These are phyloP conservation scores for Panthera tigris DNA, from an alignment of 2,113 vertebrate species.

Conservation along the genomic window DNA sequence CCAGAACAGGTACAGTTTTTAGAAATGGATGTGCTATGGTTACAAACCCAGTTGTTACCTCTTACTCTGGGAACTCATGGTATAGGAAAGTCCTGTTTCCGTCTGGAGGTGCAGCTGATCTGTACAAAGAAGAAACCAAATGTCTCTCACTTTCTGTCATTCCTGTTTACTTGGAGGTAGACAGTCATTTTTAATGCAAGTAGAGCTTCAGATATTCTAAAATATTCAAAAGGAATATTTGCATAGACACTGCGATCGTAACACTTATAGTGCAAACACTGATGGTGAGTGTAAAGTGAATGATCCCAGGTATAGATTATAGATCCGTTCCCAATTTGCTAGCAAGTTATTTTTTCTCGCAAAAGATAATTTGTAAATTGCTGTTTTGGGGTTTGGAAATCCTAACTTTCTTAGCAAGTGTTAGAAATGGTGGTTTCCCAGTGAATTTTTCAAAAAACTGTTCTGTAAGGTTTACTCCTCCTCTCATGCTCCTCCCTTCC, in stretches of 20 bases:
- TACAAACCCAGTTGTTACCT: neutral
- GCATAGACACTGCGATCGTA: neutral
- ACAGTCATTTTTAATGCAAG: neutral
- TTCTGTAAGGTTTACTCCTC: neutral
- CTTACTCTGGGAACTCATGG: neutral
- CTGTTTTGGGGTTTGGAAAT: neutral
- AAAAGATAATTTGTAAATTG: neutral
- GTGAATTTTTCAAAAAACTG: neutral
- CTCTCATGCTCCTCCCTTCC: neutral
- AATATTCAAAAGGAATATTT: constrained; percentile 8
- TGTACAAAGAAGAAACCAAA: neutral
- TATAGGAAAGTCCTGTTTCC: neutral
- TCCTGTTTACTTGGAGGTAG: neutral
- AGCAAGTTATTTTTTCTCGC: neutral
- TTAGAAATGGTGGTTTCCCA: neutral
- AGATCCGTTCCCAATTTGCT: neutral
- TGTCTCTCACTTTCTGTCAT: neutral
- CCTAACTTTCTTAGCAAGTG: neutral
- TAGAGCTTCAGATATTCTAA: neutral
- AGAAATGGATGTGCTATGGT: neutral
- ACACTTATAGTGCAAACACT: neutral
- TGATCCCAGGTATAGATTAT: neutral
- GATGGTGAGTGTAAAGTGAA: neutral
- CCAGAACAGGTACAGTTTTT: neutral
- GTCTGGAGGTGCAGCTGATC: neutral